Evolutionary conservation across 2,888 invertebrate species (phyloP), one percentile per base, ranked within the genome.

Genomic region (Thymelicus lineola): DNA sequence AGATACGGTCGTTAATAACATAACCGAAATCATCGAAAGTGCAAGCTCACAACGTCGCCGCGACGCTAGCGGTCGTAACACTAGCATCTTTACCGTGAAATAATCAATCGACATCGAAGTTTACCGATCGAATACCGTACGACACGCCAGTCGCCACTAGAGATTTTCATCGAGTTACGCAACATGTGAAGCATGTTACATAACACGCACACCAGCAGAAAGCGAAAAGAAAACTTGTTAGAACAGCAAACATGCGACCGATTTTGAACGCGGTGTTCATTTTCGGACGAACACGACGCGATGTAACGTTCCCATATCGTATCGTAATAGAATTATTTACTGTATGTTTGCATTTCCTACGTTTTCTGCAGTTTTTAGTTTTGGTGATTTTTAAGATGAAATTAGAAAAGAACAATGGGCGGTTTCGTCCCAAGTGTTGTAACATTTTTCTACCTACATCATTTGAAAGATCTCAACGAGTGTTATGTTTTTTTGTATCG

Each of bases 1-100:
- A 85, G 84, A 86, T 86, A 75, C 82, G 81, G 85, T 83, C 86
- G 80, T 87, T 87, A 83, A 79, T 74, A 72, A 76, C 72, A 77
- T 73, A 78, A 79, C 81, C 73, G 74, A 77, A 75, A 28, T 80
- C 59, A 82, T 80, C 77, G 82, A 84, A 86, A 86, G 15, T 45
- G 45, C 45, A 14, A 45, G 12, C 45, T 45, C 45, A 45, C 14
- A 14, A n/a, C 14, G 45, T 6, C 7, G 14, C 50, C 14, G 15
- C 5, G 15, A 50, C 50, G 50, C 15, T 7, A 17, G 1, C 9
- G 9, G 28, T 28, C 3, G 28, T 28, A 28, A 28, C 28, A 28
- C 4, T 57, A 68, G 36, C 57, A 69, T 63, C 48, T 63, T 58
- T 63, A 17, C 62, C 48, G 61, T 57, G 62, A 46, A 57, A 57